Conservation (phyloP, 2,888 invertebrate genomes). For the Linnaemya tessellans region DNA sequence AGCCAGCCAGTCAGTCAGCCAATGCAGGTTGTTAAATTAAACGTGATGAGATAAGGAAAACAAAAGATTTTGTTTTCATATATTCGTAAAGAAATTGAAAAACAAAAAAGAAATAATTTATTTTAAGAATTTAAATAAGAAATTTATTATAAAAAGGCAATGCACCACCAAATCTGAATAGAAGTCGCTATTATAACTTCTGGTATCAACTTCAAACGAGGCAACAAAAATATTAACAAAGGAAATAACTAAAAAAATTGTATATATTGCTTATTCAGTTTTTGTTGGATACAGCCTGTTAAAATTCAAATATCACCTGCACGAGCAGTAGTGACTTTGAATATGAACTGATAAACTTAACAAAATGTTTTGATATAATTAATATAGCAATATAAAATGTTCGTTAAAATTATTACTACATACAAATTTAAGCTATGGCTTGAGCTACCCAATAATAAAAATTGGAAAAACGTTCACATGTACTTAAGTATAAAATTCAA, state of each 20-base stretch:
- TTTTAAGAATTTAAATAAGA: slow-evolving; percentile 19
- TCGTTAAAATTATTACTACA: no score
- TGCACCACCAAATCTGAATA: background rate
- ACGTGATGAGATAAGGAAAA: slow-evolving; percentile 46
- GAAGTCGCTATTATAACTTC: no score
- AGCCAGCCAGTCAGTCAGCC: slow-evolving; percentile 3
- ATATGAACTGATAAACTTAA: background rate
- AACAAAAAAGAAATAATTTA: slow-evolving; percentile 12
- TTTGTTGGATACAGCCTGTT: background rate
- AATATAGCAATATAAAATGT: no score
- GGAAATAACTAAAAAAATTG: no score
- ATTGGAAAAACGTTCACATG: no score
- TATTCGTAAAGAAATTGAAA: slow-evolving; percentile 1
- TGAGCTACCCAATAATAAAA: no score
- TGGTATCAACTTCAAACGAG: no score
- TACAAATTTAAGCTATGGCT: no score
- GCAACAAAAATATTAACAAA: no score
- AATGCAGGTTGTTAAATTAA: slow-evolving; percentile 51
- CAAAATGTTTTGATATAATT: background rate
- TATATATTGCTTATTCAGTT: background rate
- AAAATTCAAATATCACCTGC: background rate
- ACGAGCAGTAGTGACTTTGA: background rate
- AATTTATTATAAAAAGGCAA: background rate
- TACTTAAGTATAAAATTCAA: no score
- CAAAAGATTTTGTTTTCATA: slow-evolving; percentile 3